Percentiles rank a stretch among this genome's conserved stretches.
These are phyloP conservation scores for Melanostigma gelatinosum DNA, from an alignment of 2,113 vertebrate genomes.

Conservation along the genomic window DNA sequence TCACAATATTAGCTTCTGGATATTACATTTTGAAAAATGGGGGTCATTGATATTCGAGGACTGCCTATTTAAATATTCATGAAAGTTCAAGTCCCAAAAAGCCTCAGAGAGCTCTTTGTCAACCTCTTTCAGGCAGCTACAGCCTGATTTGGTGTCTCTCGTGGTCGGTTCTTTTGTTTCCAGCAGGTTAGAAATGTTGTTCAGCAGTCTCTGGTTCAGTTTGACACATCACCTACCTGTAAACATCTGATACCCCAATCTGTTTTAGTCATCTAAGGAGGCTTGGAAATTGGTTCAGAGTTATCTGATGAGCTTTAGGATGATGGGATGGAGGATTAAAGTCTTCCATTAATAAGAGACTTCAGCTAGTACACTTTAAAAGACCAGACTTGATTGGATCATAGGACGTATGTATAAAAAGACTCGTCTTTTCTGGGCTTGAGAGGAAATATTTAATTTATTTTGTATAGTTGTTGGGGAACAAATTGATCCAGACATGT, in stretches of 20 bases:
- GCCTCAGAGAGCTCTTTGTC: not conserved
- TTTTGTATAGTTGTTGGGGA: not conserved
- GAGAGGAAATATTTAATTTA: not conserved
- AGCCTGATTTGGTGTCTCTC: not conserved
- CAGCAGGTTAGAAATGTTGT: no score
- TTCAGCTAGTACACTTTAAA: not conserved
- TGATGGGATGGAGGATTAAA: conserved; percentile 3
- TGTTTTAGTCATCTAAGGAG: not conserved
- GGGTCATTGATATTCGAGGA: not conserved
- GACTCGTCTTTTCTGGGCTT: not conserved
- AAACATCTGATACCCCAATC: not conserved
- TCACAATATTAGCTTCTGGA: not conserved
- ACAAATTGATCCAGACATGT: not conserved
- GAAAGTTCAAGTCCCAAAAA: not conserved
- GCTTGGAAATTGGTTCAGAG: not conserved
- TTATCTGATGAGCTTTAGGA: conserved; percentile 8
- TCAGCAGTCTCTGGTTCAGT: not conserved
- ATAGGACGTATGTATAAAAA: not conserved
- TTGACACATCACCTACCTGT: not conserved
- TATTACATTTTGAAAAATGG: not conserved
- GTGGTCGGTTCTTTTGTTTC: not conserved
- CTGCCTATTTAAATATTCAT: not conserved
- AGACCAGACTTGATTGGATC: not conserved
- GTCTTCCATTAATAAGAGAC: not conserved
- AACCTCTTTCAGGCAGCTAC: not conserved